Evolutionary conservation across 2,888 invertebrate species (phyloP).

Genomic region (Matsumyia berberina): DNA sequence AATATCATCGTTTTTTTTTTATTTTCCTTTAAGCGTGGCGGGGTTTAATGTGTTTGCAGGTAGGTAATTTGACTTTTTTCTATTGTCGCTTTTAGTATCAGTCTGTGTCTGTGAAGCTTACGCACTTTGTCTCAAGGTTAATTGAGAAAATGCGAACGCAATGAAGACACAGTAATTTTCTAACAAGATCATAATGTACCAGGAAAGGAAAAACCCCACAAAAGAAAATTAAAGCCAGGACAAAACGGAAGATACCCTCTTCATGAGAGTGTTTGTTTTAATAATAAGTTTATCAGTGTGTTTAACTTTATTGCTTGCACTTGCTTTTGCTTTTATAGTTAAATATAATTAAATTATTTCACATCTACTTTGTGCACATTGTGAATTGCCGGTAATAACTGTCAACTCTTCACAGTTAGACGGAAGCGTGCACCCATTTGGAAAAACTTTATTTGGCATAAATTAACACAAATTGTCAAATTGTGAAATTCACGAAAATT

Average conservation of each 20-base stretch:
- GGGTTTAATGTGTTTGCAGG: slow-evolving; percentile 5
- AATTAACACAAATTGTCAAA: slow-evolving; percentile 45
- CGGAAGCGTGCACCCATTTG: slow-evolving; percentile 15
- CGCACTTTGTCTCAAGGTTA: slow-evolving; percentile 24
- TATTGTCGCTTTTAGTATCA: neutral
- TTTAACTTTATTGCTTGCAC: slow-evolving; percentile 2
- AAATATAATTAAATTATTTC: slow-evolving; percentile 31
- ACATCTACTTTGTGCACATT: slow-evolving; percentile 8
- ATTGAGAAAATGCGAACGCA: slow-evolving; percentile 22
- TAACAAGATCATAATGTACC: slow-evolving; percentile 2
- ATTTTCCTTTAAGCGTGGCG: slow-evolving; percentile 3
- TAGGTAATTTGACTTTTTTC: slow-evolving; percentile 22
- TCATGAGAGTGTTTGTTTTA: slow-evolving; percentile 24
- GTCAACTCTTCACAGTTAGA: slow-evolving; percentile 9
- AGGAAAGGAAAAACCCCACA: slow-evolving; percentile 18
- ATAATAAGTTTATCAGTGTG: slow-evolving; percentile 21
- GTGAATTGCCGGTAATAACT: slow-evolving; percentile 4
- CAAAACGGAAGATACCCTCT: slow-evolving; percentile 18
- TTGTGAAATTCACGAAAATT: slow-evolving; percentile 16
- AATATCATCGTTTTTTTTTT: slow-evolving; percentile 27
- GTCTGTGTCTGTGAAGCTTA: neutral
- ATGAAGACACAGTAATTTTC: slow-evolving; percentile 38
- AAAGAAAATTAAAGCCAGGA: slow-evolving; percentile 11
- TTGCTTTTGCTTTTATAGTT: slow-evolving; percentile 2
- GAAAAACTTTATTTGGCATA: slow-evolving; percentile 50